Conservation (phyloP, 1,140 invertebrate genomes). For the Trichogramma pretiosum region DNA sequence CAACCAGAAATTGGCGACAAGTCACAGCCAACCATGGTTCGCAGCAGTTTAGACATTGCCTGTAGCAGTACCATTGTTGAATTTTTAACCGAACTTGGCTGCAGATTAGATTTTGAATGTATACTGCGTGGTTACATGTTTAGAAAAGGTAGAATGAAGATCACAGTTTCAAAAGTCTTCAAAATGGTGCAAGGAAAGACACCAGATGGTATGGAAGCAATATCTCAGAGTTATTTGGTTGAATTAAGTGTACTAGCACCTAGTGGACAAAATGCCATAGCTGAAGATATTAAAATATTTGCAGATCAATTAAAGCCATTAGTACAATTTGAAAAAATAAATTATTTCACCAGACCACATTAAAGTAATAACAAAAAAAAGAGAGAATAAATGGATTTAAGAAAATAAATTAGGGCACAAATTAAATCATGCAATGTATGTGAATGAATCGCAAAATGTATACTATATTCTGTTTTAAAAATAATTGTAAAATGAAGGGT, state of each 20-base stretch:
- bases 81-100: slow-evolving; percentile 87
- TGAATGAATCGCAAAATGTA: no score
- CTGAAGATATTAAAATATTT: slow-evolving; percentile 91
- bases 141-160: slow-evolving; percentile 92
- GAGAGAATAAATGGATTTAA: not conserved
- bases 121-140: slow-evolving; percentile 92
- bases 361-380: not conserved
- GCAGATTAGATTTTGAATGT: slow-evolving; percentile 86
- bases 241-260: slow-evolving; percentile 91
- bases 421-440: no score
- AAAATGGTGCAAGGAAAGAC: slow-evolving; percentile 70
- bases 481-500: no score
- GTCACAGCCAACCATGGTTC: slow-evolving; percentile 76
- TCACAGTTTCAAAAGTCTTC: slow-evolving; percentile 90
- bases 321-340: slow-evolving; percentile 83
- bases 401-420: not conserved
- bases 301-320: slow-evolving; percentile 89
- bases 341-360: slow-evolving; percentile 53
- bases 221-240: slow-evolving; percentile 88
- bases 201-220: slow-evolving; percentile 66
- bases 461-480: no score
- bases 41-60: slow-evolving; percentile 85
- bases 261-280: slow-evolving; percentile 85
- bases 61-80: slow-evolving; percentile 82
- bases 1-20: slow-evolving; percentile 84